Evolutionary conservation across 2,888 invertebrate genomes (phyloP), one percentile per base, ranked within the genome.

Genomic region (Perithous albicinctus): DNA sequence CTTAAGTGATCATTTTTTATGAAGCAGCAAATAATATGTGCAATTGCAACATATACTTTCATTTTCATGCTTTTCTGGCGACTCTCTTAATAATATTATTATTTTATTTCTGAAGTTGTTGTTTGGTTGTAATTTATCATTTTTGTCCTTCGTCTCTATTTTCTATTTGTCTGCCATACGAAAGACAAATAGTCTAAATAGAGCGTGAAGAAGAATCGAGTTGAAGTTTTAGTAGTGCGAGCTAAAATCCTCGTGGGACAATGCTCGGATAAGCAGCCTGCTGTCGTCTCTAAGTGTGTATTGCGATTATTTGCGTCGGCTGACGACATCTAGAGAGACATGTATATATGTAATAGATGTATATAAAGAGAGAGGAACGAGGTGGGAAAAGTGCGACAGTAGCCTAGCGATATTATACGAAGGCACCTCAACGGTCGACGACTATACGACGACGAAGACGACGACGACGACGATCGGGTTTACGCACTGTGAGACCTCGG

Each of bases 291-390:
- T 7, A 63, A 72, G 56, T 38, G 51, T 38, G 61, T 26, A 59
- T 64, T 20, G 59, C 48, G 72, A 80, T 81, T 81, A 81, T 81
- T 81, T 78, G 69, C 74, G 78, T 74, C 73, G 69, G 43, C 78
- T 74, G 69, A 74, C 74, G 81, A 78, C 67, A 81, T 78, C 73
- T n/a, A n/a, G n/a, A n/a, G n/a, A n/a, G 73, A n/a, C 20, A 18
- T 46, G 48, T 29, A 29, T 29, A 32, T 56, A 56, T n/a, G 29
- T 76, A 38, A 48, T 8, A 51, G 23, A 46, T 32, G 35, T 6
- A 29, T 32, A 59, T 18, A 18, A 38, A 35, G 61, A 61, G 20
- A 26, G 67, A 32, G 29, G n/a, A 5, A 7, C 1, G 54, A 72
- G 72, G 72, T 66, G 74, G 43, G 72, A 78, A 69, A 76, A 69